Evolutionary conservation across 2,113 vertebrate genomes (phyloP).

Genomic region (Urocolius indicus): DNA sequence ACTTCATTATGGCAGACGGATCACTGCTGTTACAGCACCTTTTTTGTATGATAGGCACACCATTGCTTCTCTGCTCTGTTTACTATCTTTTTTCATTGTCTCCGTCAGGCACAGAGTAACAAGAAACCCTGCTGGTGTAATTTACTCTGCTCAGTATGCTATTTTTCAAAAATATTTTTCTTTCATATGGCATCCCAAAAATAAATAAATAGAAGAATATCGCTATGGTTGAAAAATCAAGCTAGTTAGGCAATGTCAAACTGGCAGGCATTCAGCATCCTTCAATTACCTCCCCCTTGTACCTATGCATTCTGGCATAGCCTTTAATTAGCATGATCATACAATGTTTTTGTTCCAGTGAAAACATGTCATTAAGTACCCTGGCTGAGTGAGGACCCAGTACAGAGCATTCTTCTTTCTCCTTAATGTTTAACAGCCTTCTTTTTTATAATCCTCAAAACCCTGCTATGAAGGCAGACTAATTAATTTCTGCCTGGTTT

Average conservation of each 20-base stretch:
- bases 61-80: neutral
- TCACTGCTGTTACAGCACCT: neutral
- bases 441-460: constrained; percentile 47
- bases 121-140: neutral
- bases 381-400: neutral
- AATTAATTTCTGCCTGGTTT: constrained; percentile 50
- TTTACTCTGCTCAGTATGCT: constrained; percentile 8
- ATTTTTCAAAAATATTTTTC: constrained; percentile 23
- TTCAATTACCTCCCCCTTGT: constrained; percentile 20
- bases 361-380: constrained; percentile 47
- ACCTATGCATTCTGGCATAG: constrained; percentile 30
- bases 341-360: neutral
- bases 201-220: constrained; percentile 14
- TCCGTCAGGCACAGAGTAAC: neutral
- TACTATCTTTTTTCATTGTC: neutral
- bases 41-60: neutral
- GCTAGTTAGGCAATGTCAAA: constrained; percentile 41
- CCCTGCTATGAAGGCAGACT: neutral
- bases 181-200: neutral
- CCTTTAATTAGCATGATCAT: constrained; percentile 38
- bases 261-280: constrained; percentile 25
- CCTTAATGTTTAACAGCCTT: constrained; percentile 25
- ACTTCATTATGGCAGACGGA: constrained; percentile 43
- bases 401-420: constrained; percentile 28
- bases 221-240: constrained; percentile 40